These are phyloP conservation scores for Petroica traversi DNA, from an alignment of 2,113 vertebrate genomes.

Conservation along the genomic window DNA sequence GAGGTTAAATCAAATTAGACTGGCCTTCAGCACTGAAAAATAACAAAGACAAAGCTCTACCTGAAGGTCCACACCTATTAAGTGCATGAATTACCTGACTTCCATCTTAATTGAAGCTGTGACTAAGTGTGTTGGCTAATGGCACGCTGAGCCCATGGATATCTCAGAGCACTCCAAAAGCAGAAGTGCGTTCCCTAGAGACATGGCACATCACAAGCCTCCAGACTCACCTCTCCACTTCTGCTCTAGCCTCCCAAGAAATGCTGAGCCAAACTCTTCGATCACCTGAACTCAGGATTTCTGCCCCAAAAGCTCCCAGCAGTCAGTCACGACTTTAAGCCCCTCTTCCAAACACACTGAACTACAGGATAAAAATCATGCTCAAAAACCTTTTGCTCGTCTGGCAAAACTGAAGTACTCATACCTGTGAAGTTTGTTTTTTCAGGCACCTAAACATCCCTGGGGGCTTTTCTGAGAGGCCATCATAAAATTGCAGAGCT, in stretches of 20 bases:
- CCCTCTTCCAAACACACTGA: not conserved
- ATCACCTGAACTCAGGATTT: not conserved
- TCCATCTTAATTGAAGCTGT: not conserved
- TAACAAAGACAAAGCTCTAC: not conserved
- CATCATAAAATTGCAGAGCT: not conserved
- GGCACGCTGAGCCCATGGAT: rapidly evolving
- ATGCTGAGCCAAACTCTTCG: not conserved
- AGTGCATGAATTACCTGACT: not conserved
- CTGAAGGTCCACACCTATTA: not conserved
- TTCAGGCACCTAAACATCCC: not conserved
- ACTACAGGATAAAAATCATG: not conserved
- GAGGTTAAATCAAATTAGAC: not conserved
- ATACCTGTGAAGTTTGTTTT: not conserved
- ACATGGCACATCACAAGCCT: not conserved
- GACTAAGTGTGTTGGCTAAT: not conserved
- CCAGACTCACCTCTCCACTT: not conserved
- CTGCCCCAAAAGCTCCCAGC: not conserved
- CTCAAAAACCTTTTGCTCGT: not conserved
- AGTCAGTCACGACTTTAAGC: not conserved
- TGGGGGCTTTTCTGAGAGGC: not conserved
- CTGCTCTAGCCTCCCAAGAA: not conserved
- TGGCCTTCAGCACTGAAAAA: not conserved
- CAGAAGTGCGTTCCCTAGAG: rapidly evolving
- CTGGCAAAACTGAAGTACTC: not conserved
- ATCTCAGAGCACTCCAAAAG: rapidly evolving